Evolutionary conservation across 2,888 invertebrate genomes (phyloP), one percentile per base, ranked within the genome.

Genomic region (Brachypterus glaber): DNA sequence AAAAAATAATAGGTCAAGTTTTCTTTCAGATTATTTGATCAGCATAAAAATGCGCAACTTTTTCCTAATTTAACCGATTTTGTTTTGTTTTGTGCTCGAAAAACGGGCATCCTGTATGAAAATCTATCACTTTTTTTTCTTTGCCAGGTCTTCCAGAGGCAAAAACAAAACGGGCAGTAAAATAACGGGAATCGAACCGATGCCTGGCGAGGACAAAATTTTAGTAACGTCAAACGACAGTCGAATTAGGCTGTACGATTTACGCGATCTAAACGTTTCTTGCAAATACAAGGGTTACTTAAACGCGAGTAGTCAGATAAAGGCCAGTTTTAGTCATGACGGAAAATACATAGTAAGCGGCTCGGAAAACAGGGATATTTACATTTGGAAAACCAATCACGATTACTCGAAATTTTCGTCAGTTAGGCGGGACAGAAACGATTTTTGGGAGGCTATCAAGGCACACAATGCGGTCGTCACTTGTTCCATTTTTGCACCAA

Each of bases 221-320:
- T 69, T 97, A 5, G 91, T 97, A 3, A 97, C 97, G 0, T 96
- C 96, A 0, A 98, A 98, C 64, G 98, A 98, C 60, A 97, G 96
- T 52, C 74, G 98, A 7, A 90, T 98, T 40, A 74, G 98, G 12
- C 71, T 98, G 14, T 98, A 98, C 67, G 97, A 98, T 66, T 70
- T 98, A 18, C 69, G 95, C 35, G 97, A 98, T 63, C 69, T 96
- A 39, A 95, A 90, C 56, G 70, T 97, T 12, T 90, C 92, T 0
- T 96, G 96, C 71, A 59, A 59, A 50, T 59, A 59, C 40, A 59
- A 59, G 43, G 44, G 67, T n/a, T 91, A 88, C 60, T 82, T 88
- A 1, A 96, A 96, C 67, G 82, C 87, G 4, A 93, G 92, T 49
- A 93, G 93, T 60, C 97, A 97, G 62, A 98, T 98, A 36, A 91